Percentiles rank a stretch among this genome's conserved stretches.
Conservation (phyloP, 2,113 vertebrate species). For the Merops nubicus region DNA sequence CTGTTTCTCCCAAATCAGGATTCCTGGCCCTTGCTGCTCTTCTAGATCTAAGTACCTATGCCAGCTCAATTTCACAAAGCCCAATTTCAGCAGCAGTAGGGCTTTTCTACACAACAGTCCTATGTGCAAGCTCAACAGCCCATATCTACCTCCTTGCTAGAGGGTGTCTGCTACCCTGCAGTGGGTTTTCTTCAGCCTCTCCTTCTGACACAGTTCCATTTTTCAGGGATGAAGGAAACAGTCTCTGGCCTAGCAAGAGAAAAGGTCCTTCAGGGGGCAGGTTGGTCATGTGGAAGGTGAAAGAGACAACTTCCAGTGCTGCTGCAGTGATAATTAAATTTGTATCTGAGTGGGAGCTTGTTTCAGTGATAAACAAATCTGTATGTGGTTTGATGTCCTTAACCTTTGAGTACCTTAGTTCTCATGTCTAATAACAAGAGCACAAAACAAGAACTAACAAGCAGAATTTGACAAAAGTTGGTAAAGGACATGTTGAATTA, state of each 20-base stretch:
- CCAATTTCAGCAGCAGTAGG: background rate
- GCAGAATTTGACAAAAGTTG: background rate
- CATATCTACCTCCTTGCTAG: background rate
- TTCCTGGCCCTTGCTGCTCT: background rate
- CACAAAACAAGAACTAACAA: background rate
- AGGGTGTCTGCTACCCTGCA: background rate
- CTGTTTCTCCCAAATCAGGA: background rate
- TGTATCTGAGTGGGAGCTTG: background rate
- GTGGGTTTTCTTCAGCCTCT: background rate
- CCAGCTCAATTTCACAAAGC: background rate
- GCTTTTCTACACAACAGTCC: background rate
- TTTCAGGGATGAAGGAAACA: background rate
- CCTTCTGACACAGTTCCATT: background rate
- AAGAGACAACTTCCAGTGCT: background rate
- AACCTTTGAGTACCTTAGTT: background rate
- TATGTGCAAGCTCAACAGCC: background rate
- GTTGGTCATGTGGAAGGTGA: background rate
- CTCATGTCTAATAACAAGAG: background rate
- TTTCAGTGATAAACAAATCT: background rate
- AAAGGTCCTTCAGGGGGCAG: background rate
- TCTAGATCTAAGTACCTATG: background rate
- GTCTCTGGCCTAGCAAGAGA: background rate
- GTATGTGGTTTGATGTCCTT: background rate
- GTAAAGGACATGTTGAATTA: background rate
- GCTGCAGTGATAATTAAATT: background rate